Percentiles rank a stretch among this genome's conserved stretches.
Evolutionary conservation across 2,888 invertebrate species (phyloP).

Genomic region (Brenthis daphne): DNA sequence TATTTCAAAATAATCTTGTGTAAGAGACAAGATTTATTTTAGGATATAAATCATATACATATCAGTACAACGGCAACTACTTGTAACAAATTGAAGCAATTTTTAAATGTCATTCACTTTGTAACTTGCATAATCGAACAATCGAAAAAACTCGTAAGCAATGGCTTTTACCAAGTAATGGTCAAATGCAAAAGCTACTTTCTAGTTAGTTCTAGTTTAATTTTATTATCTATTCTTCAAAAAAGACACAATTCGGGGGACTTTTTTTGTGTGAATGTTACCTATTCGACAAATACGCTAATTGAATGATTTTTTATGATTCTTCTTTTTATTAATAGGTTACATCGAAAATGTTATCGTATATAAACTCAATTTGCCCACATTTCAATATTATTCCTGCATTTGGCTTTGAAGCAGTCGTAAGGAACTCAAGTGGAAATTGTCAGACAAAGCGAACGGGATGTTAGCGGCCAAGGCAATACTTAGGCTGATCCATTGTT

Average conservation of each 20-base stretch:
- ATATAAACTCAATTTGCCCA: background rate
- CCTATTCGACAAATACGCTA: no score
- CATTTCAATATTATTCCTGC: constrained; percentile 1
- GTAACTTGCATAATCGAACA: background rate
- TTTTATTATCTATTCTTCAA: no score
- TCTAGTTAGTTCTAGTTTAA: no score
- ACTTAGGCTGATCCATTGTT: constrained; percentile 50
- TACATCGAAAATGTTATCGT: background rate
- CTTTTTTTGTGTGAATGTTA: no score
- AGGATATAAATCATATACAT: background rate
- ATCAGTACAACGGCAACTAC: background rate
- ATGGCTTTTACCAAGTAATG: no score
- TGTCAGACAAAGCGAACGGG: constrained; percentile 53
- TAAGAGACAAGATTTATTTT: background rate
- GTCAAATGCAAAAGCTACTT: no score
- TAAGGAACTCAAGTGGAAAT: constrained; percentile 44
- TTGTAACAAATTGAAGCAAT: constrained; percentile 1
- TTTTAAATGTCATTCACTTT: constrained; percentile 14
- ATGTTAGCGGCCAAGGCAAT: constrained; percentile 56
- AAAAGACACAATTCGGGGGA: no score
- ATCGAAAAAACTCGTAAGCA: background rate
- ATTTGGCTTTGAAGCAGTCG: background rate
- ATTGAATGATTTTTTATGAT: no score
- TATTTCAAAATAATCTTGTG: background rate
- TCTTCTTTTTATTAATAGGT: no score